Evolutionary conservation across 2,888 invertebrate species (phyloP).

Genomic region (Stenoptilia bipunctidactyla): DNA sequence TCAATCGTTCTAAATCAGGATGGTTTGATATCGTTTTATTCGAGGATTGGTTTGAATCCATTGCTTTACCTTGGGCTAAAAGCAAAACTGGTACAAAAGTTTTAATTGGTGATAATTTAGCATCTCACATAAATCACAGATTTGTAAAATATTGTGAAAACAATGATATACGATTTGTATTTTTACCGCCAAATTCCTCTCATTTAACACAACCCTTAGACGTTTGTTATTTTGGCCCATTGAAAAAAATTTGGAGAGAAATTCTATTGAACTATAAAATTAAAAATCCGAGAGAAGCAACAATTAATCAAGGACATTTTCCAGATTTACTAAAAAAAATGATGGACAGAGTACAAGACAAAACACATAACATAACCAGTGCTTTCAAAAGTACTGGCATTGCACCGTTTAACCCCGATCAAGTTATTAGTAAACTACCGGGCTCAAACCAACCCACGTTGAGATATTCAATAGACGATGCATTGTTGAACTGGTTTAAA

Average conservation of each 20-base stretch:
- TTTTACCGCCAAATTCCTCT: constrained; percentile 13
- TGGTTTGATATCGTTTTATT: constrained; percentile 17
- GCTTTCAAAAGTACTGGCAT: constrained; percentile 16
- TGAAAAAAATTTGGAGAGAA: constrained; percentile 13
- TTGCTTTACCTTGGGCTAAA: constrained; percentile 1
- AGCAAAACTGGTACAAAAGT: neutral
- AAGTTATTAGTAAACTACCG: constrained; percentile 15
- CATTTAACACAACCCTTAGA: constrained; percentile 15
- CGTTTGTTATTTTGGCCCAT: constrained; percentile 14
- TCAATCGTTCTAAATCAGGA: constrained; percentile 15
- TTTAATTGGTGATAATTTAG: neutral
- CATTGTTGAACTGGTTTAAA: constrained; percentile 3
- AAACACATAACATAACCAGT: constrained; percentile 12
- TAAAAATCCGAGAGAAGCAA: constrained; percentile 9
- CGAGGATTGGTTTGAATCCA: constrained; percentile 11
- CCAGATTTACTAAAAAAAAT: constrained; percentile 9
- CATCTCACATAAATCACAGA: constrained; percentile 3
- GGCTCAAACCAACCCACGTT: constrained; percentile 9
- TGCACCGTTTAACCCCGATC: constrained; percentile 14
- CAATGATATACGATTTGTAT: constrained; percentile 8
- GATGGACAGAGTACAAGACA: constrained; percentile 6
- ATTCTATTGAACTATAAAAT: constrained; percentile 10
- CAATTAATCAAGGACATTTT: constrained; percentile 12
- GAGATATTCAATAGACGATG: constrained; percentile 1
- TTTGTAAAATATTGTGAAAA: constrained; percentile 11